These are phyloP conservation scores for Philonicus albiceps DNA, from an alignment of 2,888 invertebrate species.

Conservation along the genomic window DNA sequence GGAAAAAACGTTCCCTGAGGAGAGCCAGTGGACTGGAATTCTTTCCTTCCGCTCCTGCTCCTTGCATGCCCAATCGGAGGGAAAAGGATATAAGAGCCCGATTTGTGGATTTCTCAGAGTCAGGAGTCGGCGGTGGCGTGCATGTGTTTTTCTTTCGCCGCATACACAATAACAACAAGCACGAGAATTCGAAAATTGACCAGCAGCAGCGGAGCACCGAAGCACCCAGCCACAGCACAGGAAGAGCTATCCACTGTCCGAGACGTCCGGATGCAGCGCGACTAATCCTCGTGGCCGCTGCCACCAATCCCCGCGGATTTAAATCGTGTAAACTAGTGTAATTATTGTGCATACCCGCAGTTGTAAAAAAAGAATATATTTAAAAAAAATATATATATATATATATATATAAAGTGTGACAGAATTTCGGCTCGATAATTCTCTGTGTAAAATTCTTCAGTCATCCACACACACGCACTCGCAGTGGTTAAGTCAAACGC, in stretches of 20 bases:
- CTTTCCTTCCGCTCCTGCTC: background rate
- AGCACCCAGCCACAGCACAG: background rate
- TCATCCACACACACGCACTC: background rate
- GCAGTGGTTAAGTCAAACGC: background rate
- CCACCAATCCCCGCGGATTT: background rate
- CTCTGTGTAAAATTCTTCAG: background rate
- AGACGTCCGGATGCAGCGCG: background rate
- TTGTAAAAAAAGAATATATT: background rate
- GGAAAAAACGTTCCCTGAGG: background rate
- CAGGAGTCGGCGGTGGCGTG: background rate
- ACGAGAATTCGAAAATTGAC: background rate
- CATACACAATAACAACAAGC: constrained; percentile 12
- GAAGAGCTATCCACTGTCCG: background rate
- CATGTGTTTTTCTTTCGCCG: constrained; percentile 30
- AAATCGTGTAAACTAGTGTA: background rate
- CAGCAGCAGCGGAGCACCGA: background rate
- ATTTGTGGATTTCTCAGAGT: background rate
- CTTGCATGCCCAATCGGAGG: background rate
- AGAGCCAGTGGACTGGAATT: constrained; percentile 12
- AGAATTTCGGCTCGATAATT: background rate
- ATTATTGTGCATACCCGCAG: background rate
- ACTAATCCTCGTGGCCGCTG: background rate
- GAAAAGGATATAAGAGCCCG: constrained; percentile 22
- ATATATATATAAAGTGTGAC: background rate
- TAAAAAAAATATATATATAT: background rate